phyloP scores from a whole-genome alignment of 2,888 invertebrate genomes.

The Meteorus cinctellus region DNA sequence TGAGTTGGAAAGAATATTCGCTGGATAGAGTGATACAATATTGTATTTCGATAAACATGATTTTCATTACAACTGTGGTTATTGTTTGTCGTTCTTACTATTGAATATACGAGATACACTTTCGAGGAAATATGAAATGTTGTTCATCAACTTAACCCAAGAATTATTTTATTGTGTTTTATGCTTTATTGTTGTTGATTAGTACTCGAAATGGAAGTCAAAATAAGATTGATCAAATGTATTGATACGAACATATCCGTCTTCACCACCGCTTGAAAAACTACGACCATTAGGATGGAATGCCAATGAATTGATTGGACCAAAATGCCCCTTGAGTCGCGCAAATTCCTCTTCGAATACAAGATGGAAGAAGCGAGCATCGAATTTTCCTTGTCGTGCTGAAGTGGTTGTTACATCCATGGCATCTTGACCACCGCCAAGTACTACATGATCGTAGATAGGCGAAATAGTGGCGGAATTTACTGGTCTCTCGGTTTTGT shows the following conservation, averaged over 20 bases:
- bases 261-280: conserved; percentile 98
- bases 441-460: conserved; percentile 94
- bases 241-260: conserved; percentile 97
- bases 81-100: not conserved
- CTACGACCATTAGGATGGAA: conserved; percentile 98
- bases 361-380: conserved; percentile 85
- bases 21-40: conserved; percentile 72
- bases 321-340: conserved; percentile 98
- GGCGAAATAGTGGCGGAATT: conserved; percentile 99
- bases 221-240: conserved; percentile 97
- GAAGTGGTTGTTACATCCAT: conserved; percentile 99
- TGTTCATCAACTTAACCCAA: conserved; percentile 23
- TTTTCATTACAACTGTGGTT: conserved; percentile 33
- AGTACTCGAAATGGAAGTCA: conserved; percentile 95
- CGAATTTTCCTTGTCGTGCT: conserved; percentile 96
- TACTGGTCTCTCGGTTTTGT: conserved; percentile 97
- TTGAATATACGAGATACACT: no score
- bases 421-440: conserved; percentile 99
- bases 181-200: conserved; percentile 52
- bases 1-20: conserved; percentile 50
- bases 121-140: no score
- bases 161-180: conserved; percentile 29
- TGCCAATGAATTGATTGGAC: conserved; percentile 98
- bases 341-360: conserved; percentile 87
- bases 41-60: conserved; percentile 60